Evolutionary conservation across 2,797 vertebrate species (phyloP).

Genomic region (Sciurus carolinensis): DNA sequence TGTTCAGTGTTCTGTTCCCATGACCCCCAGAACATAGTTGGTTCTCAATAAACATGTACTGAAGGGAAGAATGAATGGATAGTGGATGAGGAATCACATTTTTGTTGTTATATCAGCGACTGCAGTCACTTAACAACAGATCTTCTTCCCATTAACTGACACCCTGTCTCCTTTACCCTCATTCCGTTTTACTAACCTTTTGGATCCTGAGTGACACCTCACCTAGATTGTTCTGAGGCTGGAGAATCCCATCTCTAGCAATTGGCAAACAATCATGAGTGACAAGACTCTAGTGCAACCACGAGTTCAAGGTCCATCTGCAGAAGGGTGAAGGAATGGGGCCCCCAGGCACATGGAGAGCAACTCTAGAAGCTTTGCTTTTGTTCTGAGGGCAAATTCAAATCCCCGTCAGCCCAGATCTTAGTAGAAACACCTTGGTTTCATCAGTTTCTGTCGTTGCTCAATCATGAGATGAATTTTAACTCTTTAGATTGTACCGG

Average conservation of each 20-base stretch:
- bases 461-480: background rate
- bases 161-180: background rate
- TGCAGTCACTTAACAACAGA: background rate
- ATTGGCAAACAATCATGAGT: background rate
- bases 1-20: background rate
- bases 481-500: background rate
- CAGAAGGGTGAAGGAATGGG: background rate
- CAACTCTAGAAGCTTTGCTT: background rate
- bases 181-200: slow-evolving; percentile 6
- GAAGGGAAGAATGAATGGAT: background rate
- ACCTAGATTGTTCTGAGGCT: background rate
- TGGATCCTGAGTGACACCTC: background rate
- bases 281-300: background rate
- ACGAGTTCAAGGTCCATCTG: background rate
- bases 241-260: background rate
- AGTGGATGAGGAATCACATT: background rate
- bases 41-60: background rate
- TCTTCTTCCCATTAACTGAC: background rate
- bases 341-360: background rate
- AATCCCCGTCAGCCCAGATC: background rate
- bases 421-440: background rate
- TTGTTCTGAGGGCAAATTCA: background rate
- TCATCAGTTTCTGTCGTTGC: background rate
- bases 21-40: background rate
- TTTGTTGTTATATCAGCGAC: background rate